Base-by-base conservation (phyloP, 2,888 invertebrate species). In the Monochamus alternatus region DNA sequence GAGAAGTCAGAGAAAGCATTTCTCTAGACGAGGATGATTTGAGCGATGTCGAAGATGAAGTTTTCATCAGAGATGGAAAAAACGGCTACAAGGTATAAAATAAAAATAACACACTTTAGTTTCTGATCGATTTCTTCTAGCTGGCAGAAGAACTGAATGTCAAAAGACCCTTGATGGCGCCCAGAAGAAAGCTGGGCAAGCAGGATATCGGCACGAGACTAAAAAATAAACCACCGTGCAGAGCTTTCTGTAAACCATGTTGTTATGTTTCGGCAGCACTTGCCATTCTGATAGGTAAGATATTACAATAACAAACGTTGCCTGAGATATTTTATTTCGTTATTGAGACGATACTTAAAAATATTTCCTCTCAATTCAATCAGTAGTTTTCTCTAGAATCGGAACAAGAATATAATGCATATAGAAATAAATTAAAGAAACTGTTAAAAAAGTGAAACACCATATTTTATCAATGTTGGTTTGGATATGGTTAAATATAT, bases 41-140 rank as follows among this genome's bases (percentile, higher is more conserved):
- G 81, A 94, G 94, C 83, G 94, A 94, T 87, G 93, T 94, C 12
- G 94, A 95, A 83, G 94, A 95, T 86, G 94, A 95, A 87, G 94
- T 95, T 22, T 95, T 95, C 85, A 94, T 94, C 81, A 90, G 94
- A 77, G 94, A 94, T 89, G 93, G 94, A 22, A 92, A 92, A 85
- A 92, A 92, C 81, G 92, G 93, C 64, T 90, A 89, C 81, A 93
- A 92, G 87, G 91, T 91, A 85, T 66, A 59, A 12, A 12, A 47
- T 43, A 30, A 31, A 12, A 12, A 47, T 14, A 22, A 62, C 12
- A 60, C 10, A 47, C 65, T 77, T 55, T 38, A 32, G 38, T 47
- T 12, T 44, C 8, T 14, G 14, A 60, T 5, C 14, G 10, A 44
- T n/a, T 72, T 62, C 58, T 78, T 85, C 89, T 85, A 93, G 90